Evolutionary conservation across 2,113 vertebrate genomes (phyloP), one percentile per base, ranked within the genome.

Genomic region (Pachycephala philippinensis): DNA sequence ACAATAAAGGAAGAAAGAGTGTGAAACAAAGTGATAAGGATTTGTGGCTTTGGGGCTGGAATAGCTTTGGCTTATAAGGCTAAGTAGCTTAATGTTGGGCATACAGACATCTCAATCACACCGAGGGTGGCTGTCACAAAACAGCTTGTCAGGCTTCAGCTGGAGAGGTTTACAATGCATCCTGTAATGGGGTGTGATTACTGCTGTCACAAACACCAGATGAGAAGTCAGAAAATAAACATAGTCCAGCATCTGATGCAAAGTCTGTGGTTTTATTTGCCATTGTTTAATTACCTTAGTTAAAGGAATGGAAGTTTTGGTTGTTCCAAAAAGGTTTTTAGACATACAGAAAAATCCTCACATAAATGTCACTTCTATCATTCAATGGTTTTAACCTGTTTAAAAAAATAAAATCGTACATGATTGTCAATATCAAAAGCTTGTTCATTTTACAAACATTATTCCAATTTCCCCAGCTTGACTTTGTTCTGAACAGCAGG

Each of bases 71-170:
- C 39, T 95, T 80, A 17, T 28, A 86, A 88, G 17, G 42, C n/a
- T 95, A 93, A 95, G 76, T 49, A 93, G 89, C 93, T 97, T 97
- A 93, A 80, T 61, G 71, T 5, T 96, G 71, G 18, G 40, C 63
- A 10, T 85, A 30, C 39, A 76, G 75, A 96, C 79, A 83, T 93
- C 95, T 94, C 88, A 92, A 70, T 96, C 88, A 88, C 83, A 69
- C 65, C 1, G 0, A 85, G 70, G 24, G 61, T 84, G 79, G 59
- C 76, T 84, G 83, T 74, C 83, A 92, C 75, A 53, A 76, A 93
- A 77, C 71, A 66, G 72, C 74, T 52, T 78, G 76, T 93, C 47
- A 57, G 68, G 63, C 66, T 74, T 84, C 59, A 28, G 81, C 64
- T 89, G 71, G 71, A 74, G 56, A 77, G 86, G 8, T 80, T 90